phyloP scores from a whole-genome alignment of 37 sponge, comb jelly and placozoan species.

The Spongia lamella region DNA sequence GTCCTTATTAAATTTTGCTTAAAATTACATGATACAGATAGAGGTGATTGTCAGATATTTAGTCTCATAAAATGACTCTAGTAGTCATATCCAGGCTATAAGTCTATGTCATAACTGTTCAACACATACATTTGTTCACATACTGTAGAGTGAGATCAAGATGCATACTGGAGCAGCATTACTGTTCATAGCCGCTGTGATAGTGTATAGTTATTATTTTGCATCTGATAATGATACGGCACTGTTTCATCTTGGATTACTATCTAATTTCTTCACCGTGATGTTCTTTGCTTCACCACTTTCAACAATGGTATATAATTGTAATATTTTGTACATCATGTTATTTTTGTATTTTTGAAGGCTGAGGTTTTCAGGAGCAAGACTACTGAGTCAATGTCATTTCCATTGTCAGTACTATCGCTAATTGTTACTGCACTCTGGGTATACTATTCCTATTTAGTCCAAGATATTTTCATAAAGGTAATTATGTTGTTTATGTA shows the following conservation, averaged over 20 bases:
- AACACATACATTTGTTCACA: too few relatives aligned
- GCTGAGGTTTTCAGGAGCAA: conserved; percentile 53
- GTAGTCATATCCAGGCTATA: too few relatives aligned
- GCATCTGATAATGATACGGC: conserved; percentile 1
- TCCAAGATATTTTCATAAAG: conserved; percentile 44
- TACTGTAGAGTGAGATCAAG: conserved; percentile 33
- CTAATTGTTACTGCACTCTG: conserved; percentile 32
- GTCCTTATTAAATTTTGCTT: too few relatives aligned
- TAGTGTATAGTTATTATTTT: conserved; percentile 13
- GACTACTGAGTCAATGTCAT: conserved; percentile 73
- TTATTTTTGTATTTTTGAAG: conserved; percentile 8
- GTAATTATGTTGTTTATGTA: conserved; percentile 16
- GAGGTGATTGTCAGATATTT: too few relatives aligned
- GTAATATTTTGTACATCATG: not conserved
- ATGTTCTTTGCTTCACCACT: conserved; percentile 75
- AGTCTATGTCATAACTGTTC: too few relatives aligned
- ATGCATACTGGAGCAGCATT: conserved; percentile 29
- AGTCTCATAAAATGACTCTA: too few relatives aligned
- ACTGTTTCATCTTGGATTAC: conserved; percentile 42
- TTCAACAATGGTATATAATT: conserved; percentile 52
- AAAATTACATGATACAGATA: too few relatives aligned
- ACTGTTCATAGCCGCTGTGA: conserved; percentile 13
- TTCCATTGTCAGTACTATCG: conserved; percentile 62
- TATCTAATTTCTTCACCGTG: conserved; percentile 70
- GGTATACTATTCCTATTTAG: conserved; percentile 52